These are phyloP conservation scores for Okapia johnstoni DNA, from an alignment of 2,113 vertebrate species.

Conservation along the genomic window DNA sequence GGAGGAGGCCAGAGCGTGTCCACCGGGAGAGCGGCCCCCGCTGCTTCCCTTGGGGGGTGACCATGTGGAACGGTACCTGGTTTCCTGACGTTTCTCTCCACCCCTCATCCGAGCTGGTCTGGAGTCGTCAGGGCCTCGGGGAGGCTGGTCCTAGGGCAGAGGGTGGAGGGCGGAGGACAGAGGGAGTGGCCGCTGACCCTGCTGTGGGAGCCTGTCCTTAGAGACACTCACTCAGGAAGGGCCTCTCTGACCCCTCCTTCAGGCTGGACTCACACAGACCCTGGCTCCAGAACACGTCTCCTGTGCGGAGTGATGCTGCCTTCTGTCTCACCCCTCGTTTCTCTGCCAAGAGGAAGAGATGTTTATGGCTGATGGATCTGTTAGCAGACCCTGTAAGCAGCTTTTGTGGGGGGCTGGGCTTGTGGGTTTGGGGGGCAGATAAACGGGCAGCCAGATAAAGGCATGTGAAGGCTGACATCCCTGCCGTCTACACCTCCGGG, in stretches of 20 bases:
- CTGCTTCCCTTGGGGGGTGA: background rate
- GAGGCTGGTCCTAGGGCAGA: background rate
- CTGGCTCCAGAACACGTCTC: accelerated
- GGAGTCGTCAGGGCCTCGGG: background rate
- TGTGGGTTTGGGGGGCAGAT: background rate
- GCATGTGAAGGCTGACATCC: accelerated
- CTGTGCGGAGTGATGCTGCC: accelerated
- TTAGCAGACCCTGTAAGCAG: background rate
- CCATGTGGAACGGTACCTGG: accelerated
- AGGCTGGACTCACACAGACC: background rate
- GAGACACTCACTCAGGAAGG: background rate
- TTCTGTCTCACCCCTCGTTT: accelerated
- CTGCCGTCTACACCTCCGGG: background rate
- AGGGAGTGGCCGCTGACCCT: background rate
- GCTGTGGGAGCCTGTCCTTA: background rate
- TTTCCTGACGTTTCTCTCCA: too few relatives aligned
- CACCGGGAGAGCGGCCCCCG: accelerated
- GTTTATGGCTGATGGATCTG: background rate
- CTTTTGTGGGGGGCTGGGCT: background rate
- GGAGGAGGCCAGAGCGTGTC: background rate
- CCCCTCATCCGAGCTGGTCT: accelerated
- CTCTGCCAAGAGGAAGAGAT: background rate
- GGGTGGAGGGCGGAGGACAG: background rate
- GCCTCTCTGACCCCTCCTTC: background rate
- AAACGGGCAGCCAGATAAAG: too few relatives aligned